These are phyloP conservation scores for Leptarthrus brevirostris DNA, from an alignment of 2,888 invertebrate species.

Conservation along the genomic window DNA sequence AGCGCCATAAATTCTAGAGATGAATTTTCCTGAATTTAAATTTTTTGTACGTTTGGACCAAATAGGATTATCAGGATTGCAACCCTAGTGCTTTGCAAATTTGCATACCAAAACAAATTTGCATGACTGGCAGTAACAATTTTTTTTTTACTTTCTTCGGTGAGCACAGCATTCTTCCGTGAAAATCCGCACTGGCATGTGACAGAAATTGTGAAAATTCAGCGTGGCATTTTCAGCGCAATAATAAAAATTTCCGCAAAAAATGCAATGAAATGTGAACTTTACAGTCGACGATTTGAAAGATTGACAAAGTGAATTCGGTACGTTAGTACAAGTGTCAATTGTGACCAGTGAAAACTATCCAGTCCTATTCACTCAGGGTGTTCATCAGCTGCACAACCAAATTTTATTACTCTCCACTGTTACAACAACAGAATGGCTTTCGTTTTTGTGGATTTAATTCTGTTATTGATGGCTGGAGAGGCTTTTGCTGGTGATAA, in stretches of 20 bases:
- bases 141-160: not conserved
- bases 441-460: conserved; percentile 27
- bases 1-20: too few species aligned
- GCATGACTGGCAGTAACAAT: not conserved
- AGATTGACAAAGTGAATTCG: conserved; percentile 23
- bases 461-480: conserved; percentile 31
- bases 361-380: too few species aligned
- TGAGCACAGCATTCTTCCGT: not conserved
- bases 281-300: not conserved
- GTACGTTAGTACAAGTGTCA: not conserved
- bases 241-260: not conserved
- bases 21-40: too few species aligned
- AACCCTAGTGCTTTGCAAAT: not conserved
- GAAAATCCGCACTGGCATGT: too few species aligned
- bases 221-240: not conserved
- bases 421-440: not conserved
- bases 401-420: too few species aligned
- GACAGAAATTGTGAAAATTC: not conserved
- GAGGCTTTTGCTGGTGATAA: conserved; percentile 38
- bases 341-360: too few species aligned
- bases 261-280: not conserved
- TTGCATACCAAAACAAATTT: conserved; percentile 3
- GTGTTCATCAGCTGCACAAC: not conserved
- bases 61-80: not conserved
- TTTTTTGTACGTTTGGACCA: too few species aligned